Evolutionary conservation across 1,140 invertebrate species (phyloP), one percentile per base, ranked within the genome.

Genomic region (Pygmarrhopalites habei): DNA sequence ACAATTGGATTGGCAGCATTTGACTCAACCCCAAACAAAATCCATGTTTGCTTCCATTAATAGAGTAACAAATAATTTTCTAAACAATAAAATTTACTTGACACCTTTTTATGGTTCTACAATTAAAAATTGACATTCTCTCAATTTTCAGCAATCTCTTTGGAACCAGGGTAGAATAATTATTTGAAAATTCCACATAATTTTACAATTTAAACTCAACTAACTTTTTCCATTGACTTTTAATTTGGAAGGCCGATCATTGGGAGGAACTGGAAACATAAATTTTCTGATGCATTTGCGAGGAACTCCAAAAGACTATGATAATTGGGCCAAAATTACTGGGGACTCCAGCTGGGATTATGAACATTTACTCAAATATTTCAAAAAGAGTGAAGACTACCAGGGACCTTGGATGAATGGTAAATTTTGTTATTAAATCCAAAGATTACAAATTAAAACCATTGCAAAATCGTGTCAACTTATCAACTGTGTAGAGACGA

Each of bases 381-480:
- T 95, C 72, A 84, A 84, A 68, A 93, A 93, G 71, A 88, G 86
- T 0, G 79, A 92, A 75, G 88, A 92, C 62, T 73, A 58, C 23
- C 19, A 58, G 7, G 62, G 62, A 23, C 35, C 2, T 5, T 64
- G 62, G 62, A 39, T 39, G 43, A 43, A 58, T 41, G 43, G 62
- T 64, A 25, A 21, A 19, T n/a, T n/a, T n/a, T n/a, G n/a, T n/a
- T n/a, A n/a, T n/a, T n/a, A n/a, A n/a, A n/a, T n/a, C n/a, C n/a
- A n/a, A n/a, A n/a, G n/a, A n/a, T n/a, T n/a, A n/a, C n/a, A n/a
- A n/a, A n/a, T n/a, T n/a, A n/a, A n/a, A n/a, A n/a, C n/a, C n/a
- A n/a, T n/a, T n/a, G n/a, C n/a, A n/a, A n/a, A n/a, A n/a, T n/a
- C n/a, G n/a, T n/a, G n/a, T n/a, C n/a, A n/a, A n/a, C n/a, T n/a